Conservation (phyloP, 2,113 vertebrate species). For the Melanocharis versteri region DNA sequence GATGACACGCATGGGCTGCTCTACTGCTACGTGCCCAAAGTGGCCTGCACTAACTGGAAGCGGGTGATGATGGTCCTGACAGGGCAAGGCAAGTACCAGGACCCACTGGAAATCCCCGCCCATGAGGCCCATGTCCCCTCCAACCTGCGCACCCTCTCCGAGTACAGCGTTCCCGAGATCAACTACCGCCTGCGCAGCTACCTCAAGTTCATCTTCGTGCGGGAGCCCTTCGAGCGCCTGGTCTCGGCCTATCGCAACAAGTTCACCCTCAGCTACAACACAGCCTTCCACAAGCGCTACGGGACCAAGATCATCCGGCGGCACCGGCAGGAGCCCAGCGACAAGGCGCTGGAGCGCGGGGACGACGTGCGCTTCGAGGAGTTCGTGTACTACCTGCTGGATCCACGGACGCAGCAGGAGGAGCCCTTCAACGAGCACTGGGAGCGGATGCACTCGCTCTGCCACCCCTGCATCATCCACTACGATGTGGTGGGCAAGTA, state of each 20-base stretch:
- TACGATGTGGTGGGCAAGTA: slow-evolving; percentile 94
- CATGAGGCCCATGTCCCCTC: slow-evolving; percentile 83
- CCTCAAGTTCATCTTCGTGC: slow-evolving; percentile 91
- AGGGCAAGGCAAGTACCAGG: slow-evolving; percentile 71
- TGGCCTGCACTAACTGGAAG: slow-evolving; percentile 97
- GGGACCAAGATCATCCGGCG: slow-evolving; percentile 88
- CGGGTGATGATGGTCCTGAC: slow-evolving; percentile 90
- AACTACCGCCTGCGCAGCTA: slow-evolving; percentile 88
- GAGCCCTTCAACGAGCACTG: slow-evolving; percentile 96
- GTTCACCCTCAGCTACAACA: slow-evolving; percentile 88
- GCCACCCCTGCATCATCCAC: slow-evolving; percentile 91
- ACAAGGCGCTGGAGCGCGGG: slow-evolving; percentile 79
- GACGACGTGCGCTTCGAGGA: slow-evolving; percentile 90
- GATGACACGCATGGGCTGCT: slow-evolving; percentile 85
- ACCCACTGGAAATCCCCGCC: slow-evolving; percentile 84
- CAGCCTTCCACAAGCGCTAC: slow-evolving; percentile 88
- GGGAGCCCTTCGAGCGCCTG: slow-evolving; percentile 91
- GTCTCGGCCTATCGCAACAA: slow-evolving; percentile 95
- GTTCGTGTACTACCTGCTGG: slow-evolving; percentile 92
- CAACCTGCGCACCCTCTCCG: slow-evolving; percentile 83
- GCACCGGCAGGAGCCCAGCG: slow-evolving; percentile 77
- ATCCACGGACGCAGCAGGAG: slow-evolving; percentile 84
- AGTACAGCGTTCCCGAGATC: slow-evolving; percentile 85
- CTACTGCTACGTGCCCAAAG: slow-evolving; percentile 94
- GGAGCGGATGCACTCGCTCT: slow-evolving; percentile 90